Conservation (phyloP, 2,797 vertebrate genomes). For the Enteromius trimaculatus region DNA sequence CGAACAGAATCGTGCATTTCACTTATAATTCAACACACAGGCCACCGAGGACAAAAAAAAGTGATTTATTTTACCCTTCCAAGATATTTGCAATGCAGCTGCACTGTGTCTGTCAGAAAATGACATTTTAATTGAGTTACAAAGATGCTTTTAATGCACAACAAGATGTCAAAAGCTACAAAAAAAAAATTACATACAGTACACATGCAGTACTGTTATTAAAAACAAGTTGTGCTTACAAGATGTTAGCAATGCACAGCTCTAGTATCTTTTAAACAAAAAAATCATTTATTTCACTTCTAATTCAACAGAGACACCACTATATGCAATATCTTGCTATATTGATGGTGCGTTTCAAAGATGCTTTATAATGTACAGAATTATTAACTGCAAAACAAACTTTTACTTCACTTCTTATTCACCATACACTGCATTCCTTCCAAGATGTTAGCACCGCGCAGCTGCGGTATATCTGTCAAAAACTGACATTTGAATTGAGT, state of each 20-base stretch:
- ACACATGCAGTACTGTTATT: constrained; percentile 6
- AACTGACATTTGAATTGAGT: not conserved
- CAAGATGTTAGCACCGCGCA: not conserved
- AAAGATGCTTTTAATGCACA: not conserved
- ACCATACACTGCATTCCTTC: constrained; percentile 18
- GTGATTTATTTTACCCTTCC: not conserved
- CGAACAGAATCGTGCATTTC: not conserved
- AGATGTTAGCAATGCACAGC: not conserved
- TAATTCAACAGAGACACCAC: not conserved
- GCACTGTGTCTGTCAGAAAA: not conserved
- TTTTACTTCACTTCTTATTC: not conserved
- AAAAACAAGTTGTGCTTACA: constrained; percentile 28
- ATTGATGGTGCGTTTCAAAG: not conserved
- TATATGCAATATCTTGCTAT: not conserved
- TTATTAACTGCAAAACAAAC: not conserved
- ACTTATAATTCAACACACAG: not conserved
- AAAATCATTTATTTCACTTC: not conserved
- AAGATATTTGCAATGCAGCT: not conserved
- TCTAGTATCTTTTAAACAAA: not conserved
- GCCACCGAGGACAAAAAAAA: not conserved
- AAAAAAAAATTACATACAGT: not conserved
- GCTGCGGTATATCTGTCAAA: not conserved
- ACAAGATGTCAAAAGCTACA: not conserved
- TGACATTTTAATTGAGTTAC: not conserved
- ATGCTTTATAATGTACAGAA: not conserved